A percentile compares a stretch with the other conserved stretches of the same genome.
phyloP scores from a whole-genome alignment of 2,113 vertebrate species.

The Tragelaphus imberbis region DNA sequence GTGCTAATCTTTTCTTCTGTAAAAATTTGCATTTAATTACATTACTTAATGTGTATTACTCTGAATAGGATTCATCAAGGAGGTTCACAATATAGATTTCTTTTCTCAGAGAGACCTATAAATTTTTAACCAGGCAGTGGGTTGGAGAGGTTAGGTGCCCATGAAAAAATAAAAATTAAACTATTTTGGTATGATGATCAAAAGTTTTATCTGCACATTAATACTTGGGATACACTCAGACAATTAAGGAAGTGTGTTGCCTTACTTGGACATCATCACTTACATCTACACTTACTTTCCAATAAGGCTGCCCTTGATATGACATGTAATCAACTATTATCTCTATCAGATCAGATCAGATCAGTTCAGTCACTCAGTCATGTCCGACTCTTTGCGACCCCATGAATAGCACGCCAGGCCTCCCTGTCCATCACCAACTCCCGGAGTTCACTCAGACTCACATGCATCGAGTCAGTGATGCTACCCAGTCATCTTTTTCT shows the following conservation, averaged over 20 bases:
- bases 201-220: background rate
- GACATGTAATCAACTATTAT: background rate
- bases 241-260: background rate
- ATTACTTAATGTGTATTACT: background rate
- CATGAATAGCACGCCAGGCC: no score
- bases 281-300: background rate
- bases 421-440: no score
- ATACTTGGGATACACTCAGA: background rate
- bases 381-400: no score
- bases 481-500: no score
- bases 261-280: background rate
- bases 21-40: background rate
- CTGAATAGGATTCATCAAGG: background rate
- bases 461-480: no score
- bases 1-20: background rate
- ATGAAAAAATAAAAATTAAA: background rate
- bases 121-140: background rate
- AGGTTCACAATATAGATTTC: background rate
- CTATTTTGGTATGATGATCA: background rate
- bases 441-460: no score
- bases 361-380: no score
- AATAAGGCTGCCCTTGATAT: background rate
- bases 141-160: background rate
- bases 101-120: background rate
- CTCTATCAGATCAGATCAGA: background rate